A percentile compares a stretch with the other conserved stretches of the same genome.
Conservation (phyloP, 2,888 invertebrate genomes). For the Allolobophora icterica region DNA sequence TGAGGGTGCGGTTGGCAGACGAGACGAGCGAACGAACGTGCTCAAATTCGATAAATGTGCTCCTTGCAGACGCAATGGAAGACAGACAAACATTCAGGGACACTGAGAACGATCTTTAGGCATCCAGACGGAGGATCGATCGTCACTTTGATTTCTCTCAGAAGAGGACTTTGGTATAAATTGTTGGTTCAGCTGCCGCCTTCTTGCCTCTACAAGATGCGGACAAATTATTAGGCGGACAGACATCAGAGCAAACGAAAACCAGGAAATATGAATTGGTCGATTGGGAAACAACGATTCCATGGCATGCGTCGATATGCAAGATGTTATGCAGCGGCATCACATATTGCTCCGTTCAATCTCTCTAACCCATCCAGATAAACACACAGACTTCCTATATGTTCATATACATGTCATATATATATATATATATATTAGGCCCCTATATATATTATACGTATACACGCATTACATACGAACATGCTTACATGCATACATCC, state of each 20-base stretch:
- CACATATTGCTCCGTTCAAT: not conserved
- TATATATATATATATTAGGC: not conserved
- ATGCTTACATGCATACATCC: too few relatives aligned
- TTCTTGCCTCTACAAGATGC: not conserved
- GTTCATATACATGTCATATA: not conserved
- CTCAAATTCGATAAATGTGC: not conserved
- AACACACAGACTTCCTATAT: not conserved
- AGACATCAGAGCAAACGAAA: not conserved
- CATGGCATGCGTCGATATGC: not conserved
- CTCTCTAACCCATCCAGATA: not conserved
- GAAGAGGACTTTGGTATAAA: not conserved
- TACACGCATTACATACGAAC: too few relatives aligned
- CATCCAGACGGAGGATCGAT: not conserved
- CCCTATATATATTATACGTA: too few relatives aligned
- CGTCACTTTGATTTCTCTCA: not conserved
- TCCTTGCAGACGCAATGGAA: not conserved
- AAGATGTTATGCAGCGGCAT: not conserved
- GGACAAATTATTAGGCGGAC: not conserved
- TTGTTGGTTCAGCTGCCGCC: not conserved
- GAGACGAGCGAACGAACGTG: not conserved
- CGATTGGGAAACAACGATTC: not conserved
- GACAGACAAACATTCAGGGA: too few relatives aligned
- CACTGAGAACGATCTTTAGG: too few relatives aligned
- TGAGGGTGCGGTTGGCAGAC: not conserved
- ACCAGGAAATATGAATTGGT: not conserved